These are phyloP conservation scores for Drosophila atroscutellata DNA, from an alignment of 2,888 invertebrate genomes.

Conservation along the genomic window DNA sequence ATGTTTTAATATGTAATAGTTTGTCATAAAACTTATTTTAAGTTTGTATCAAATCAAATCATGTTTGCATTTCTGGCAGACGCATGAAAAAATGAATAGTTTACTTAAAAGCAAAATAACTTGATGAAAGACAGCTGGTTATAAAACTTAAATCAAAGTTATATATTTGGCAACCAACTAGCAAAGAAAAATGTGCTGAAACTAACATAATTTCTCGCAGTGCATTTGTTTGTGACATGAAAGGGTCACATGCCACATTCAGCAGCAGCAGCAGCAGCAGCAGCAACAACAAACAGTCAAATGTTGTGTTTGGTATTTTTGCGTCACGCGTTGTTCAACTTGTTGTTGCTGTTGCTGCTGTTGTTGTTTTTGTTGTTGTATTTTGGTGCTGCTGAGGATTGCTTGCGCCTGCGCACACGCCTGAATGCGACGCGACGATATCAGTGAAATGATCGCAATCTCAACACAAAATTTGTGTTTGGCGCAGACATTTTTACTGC, in stretches of 20 bases:
- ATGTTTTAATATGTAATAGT: fast-evolving
- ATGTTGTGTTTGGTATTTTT: conserved; percentile 79
- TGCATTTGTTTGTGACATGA: conserved; percentile 58
- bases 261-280: conserved; percentile 40
- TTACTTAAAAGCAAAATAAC: background rate
- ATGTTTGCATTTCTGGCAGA: background rate
- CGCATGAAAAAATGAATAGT: background rate
- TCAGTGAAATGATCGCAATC: conserved; percentile 81
- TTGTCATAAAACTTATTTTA: background rate
- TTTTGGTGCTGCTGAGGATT: conserved; percentile 37
- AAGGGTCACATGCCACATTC: conserved; percentile 66
- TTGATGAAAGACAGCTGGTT: background rate
- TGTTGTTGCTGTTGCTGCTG: conserved; percentile 42
- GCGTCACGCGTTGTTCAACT: conserved; percentile 80
- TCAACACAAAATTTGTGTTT: conserved; percentile 79
- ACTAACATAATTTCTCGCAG: conserved; percentile 43
- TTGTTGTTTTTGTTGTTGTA: conserved; percentile 7
- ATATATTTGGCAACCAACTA: background rate
- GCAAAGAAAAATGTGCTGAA: background rate
- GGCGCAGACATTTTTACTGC: conserved; percentile 79
- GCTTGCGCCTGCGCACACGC: conserved; percentile 80
- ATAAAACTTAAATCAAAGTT: background rate
- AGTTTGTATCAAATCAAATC: background rate
- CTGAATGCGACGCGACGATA: conserved; percentile 73
- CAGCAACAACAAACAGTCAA: conserved; percentile 54